Base-by-base conservation (phyloP, 1,140 invertebrate species). In the Anoplophora glabripennis region DNA sequence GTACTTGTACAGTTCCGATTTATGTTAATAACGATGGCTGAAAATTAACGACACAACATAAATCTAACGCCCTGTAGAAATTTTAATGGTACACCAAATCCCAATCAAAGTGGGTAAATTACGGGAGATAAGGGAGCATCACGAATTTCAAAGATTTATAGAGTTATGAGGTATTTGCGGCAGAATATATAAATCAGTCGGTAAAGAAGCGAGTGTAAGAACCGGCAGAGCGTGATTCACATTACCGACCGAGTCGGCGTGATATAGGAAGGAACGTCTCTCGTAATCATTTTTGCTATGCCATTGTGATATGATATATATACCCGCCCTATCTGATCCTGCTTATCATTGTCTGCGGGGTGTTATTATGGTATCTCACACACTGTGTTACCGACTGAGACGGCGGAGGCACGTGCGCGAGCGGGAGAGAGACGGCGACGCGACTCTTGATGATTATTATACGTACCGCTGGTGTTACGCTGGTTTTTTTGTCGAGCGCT, bases 231-330 rank as follows among this genome's bases (percentile, higher is more conserved):
- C 68, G 66, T 68, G 68, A 70, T 70, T 68, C 64, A 70, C 68
- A 70, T 70, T 70, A 70, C 68, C 65, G 65, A 64, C 67, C 57
- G 58, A 65, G 59, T 64, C 57, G 61, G 62, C 64, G 66, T 59
- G 57, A 70, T 67, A 64, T 70, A 70, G 70, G 68, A 72, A 72
- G 70, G 68, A 72, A 72, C 70, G 67, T 72, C 70, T 70, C 70
- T 65, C 62, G 65, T 72, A 72, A 72, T 72, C 70, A 72, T 72
- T 72, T 72, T 72, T 66, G 68, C 66, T 61, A 57, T 65, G 66
- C 66, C 68, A 72, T 72, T 72, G 70, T 72, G 66, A 68, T 72
- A 62, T 72, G 70, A 69, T 69, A 68, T 71, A 71, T 71, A 68
- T 70, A 66, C 64, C 53, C 61, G 57, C 21, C 57, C 37, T 68